These are phyloP conservation scores for Proctacanthus coquilletti DNA, from an alignment of 1,140 invertebrate species.

Conservation along the genomic window DNA sequence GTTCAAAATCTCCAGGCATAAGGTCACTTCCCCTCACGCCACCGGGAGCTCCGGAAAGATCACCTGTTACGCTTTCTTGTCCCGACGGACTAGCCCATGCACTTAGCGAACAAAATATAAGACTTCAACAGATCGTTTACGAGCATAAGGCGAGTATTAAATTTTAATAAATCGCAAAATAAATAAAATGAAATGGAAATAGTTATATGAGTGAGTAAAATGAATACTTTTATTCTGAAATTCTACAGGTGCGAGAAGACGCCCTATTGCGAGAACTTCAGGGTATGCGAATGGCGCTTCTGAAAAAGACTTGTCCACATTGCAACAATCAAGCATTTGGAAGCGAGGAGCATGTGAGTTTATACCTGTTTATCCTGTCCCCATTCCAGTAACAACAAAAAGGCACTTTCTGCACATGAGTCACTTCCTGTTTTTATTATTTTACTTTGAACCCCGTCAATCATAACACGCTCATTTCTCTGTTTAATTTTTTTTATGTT, in stretches of 20 bases:
- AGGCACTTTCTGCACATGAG: no score
- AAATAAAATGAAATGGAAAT: no score
- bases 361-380: background rate
- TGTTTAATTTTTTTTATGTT: no score
- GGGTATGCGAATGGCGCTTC: constrained; percentile 47
- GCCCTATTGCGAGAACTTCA: constrained; percentile 51
- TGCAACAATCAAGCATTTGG: constrained; percentile 17
- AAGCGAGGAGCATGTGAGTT: constrained; percentile 27
- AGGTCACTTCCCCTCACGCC: constrained; percentile 23
- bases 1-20: constrained; percentile 14
- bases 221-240: constrained; percentile 13
- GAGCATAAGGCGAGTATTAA: constrained; percentile 49
- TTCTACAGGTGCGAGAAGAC: constrained; percentile 47
- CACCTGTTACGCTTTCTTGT: constrained; percentile 26
- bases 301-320: constrained; percentile 52
- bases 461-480: background rate
- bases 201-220: background rate
- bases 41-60: constrained; percentile 14
- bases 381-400: no score
- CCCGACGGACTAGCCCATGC: constrained; percentile 69
- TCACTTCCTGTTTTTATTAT: background rate
- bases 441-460: background rate
- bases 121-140: constrained; percentile 61
- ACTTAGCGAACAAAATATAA: constrained; percentile 58
- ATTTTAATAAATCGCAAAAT: constrained; percentile 19